Evolutionary conservation across 2,113 vertebrate species (phyloP).

Genomic region (Microcebus jonahi): DNA sequence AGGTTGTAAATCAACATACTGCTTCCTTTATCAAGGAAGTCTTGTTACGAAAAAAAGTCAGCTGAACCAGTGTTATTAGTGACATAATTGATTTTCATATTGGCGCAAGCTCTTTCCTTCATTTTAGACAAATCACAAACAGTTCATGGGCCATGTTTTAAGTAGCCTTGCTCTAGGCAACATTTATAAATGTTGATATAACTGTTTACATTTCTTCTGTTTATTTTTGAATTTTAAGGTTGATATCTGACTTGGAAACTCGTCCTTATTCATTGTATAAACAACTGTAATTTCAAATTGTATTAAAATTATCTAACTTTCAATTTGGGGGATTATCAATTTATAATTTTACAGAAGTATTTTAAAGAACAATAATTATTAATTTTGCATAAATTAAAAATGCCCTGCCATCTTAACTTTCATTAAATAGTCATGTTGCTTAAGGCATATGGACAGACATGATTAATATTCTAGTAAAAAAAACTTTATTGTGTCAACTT

Average conservation of each 20-base stretch:
- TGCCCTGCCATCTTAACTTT: not conserved
- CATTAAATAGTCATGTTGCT: conserved; percentile 50
- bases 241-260: conserved; percentile 51
- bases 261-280: conserved; percentile 59
- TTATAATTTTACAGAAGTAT: conserved; percentile 75
- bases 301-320: conserved; percentile 55
- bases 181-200: conserved; percentile 57
- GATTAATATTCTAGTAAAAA: not conserved
- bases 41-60: not conserved
- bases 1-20: not conserved
- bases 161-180: conserved; percentile 49
- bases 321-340: conserved; percentile 41
- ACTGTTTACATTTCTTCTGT: conserved; percentile 82
- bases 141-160: not conserved
- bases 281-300: conserved; percentile 67
- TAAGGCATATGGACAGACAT: not conserved
- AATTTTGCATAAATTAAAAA: conserved; percentile 47
- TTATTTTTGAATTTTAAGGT: conserved; percentile 70
- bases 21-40: conserved; percentile 15
- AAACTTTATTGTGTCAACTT: conserved; percentile 16
- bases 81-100: not conserved
- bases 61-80: not conserved
- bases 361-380: conserved; percentile 50
- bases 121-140: not conserved
- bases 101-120: not conserved